Evolutionary conservation across 2,797 vertebrate genomes (phyloP).

Genomic region (Pantherophis vulpinus): DNA sequence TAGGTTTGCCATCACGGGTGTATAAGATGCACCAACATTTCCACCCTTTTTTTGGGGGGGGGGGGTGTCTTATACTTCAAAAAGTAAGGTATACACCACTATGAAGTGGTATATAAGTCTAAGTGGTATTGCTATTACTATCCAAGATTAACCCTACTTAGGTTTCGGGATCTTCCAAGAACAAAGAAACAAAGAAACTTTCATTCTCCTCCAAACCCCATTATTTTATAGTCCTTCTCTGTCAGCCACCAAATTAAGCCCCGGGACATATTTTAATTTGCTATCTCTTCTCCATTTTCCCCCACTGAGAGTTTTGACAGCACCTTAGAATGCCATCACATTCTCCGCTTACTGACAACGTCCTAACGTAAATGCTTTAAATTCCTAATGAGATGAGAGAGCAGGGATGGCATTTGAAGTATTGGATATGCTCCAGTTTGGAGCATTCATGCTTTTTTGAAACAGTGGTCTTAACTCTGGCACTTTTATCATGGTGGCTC

Average conservation of each 20-base stretch:
- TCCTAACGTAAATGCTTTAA: conserved; percentile 25
- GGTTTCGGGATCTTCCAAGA: background rate
- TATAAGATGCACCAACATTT: no score
- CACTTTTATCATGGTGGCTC: conserved; percentile 19
- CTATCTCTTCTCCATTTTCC: background rate
- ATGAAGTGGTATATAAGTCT: no score
- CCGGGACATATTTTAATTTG: background rate
- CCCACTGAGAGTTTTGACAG: conserved; percentile 1
- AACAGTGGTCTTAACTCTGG: background rate
- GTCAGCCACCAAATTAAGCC: background rate
- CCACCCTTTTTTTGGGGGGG: no score
- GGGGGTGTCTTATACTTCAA: no score
- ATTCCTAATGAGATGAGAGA: conserved; percentile 23
- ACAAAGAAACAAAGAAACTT: no score
- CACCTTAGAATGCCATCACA: conserved; percentile 9
- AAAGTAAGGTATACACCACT: no score
- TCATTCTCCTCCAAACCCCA: background rate
- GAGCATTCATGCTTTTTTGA: conserved; percentile 17
- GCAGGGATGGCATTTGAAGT: conserved; percentile 28
- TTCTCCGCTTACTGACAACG: conserved; percentile 28
- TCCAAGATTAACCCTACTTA: background rate
- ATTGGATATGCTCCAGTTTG: conserved; percentile 13
- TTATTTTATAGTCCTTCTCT: background rate
- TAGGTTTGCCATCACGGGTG: no score
- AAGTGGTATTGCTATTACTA: background rate